Percentiles rank a stretch among this genome's conserved stretches.
phyloP scores from a whole-genome alignment of 2,797 vertebrate genomes.

The Paramormyrops hopkinsi region DNA sequence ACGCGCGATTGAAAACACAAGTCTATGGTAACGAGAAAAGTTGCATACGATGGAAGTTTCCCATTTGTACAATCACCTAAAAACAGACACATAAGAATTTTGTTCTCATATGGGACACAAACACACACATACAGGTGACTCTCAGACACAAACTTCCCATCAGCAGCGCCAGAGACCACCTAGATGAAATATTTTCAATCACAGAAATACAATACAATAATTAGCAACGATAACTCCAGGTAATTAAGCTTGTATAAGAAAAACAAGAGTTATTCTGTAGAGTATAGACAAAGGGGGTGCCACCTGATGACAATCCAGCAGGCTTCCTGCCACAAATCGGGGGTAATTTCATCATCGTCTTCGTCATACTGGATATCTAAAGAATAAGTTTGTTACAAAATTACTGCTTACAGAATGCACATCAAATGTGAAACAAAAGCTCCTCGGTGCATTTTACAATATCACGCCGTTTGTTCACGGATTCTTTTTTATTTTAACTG shows the following conservation, averaged over 20 bases:
- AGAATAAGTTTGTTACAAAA: not conserved
- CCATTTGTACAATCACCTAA: not conserved
- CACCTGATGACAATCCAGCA: constrained; percentile 99
- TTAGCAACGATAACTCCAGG: not conserved
- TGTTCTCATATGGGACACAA: not conserved
- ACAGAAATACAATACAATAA: not conserved
- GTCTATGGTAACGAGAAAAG: not conserved
- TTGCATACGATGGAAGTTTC: not conserved
- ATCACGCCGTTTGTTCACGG: not conserved
- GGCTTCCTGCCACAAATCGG: constrained; percentile 95
- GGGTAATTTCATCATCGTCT: constrained; percentile 96
- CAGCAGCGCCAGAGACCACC: not conserved
- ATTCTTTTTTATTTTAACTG: not conserved
- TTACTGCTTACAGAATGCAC: not conserved
- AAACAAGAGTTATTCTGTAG: not conserved
- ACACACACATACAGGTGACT: not conserved
- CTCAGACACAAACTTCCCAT: not conserved
- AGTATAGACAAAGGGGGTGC: not conserved
- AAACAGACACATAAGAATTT: not conserved
- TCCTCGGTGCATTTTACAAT: not conserved
- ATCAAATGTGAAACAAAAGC: not conserved
- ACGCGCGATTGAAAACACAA: not conserved
- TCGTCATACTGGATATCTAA: constrained; percentile 95
- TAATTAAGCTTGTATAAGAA: not conserved
- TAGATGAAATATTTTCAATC: not conserved